Evolutionary conservation across 2,113 vertebrate species (phyloP), one percentile per base, ranked within the genome.

Genomic region (Ciconia stormi): DNA sequence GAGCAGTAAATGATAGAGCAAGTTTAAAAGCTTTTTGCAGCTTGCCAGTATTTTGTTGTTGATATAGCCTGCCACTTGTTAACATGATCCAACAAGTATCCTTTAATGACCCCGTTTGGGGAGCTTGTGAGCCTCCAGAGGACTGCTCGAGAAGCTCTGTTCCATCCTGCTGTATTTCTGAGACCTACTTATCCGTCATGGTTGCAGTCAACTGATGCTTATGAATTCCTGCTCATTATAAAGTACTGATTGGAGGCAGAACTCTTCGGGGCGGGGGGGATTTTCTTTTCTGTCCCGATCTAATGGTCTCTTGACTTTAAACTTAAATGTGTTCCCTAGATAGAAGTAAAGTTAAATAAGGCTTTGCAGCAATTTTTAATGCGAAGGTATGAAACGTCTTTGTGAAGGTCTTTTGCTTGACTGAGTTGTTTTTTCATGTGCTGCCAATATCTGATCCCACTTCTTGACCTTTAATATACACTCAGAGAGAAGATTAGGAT

Each of bases 391-490:
- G 91, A 95, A 95, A 85, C 2, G 1, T 92, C 83, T 96, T 91
- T 95, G 80, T 95, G 73, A 94, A 82, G 83, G 83, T 78, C 87
- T 94, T 95, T 89, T 87, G 73, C 86, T 92, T 0, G 2, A 27
- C 76, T 69, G 94, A 79, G 83, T 89, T 93, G 71, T 83, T 94
- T 96, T 96, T 93, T 97, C 91, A 95, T 96, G 94, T 96, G 86
- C 92, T 93, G 92, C 90, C 97, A 95, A 74, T 93, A 95, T 95
- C 92, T 90, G 92, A 91, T 94, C 90, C 96, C 67, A 61, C 86
- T 96, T 95, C 92, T 95, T 96, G 95, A 97, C 96, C 94, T 96
- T 84, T 93, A 90, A 92, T 95, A 63, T 47, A 94, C 69, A 20
- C 82, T 5, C 86, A 92, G 72, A 87, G 86, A n/a, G 42, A 94